These are phyloP conservation scores for Rhagophthalmus giganteus DNA, from an alignment of 2,888 invertebrate species.

Conservation along the genomic window DNA sequence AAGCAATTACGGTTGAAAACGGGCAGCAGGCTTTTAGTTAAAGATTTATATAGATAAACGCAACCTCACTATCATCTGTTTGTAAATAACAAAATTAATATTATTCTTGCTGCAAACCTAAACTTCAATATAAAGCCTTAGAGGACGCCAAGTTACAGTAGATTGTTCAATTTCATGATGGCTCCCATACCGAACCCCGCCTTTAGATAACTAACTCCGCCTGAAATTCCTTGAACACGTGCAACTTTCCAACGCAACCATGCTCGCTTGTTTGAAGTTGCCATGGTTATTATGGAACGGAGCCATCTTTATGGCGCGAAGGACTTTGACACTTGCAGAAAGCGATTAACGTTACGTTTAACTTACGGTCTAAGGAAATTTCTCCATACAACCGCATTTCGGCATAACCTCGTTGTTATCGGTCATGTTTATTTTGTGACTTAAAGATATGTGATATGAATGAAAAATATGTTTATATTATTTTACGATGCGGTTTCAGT, in stretches of 20 bases:
- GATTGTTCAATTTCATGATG: slow-evolving; percentile 34
- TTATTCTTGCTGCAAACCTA: slow-evolving; percentile 30
- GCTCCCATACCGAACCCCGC: slow-evolving; percentile 34
- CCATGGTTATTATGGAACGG: slow-evolving; percentile 44
- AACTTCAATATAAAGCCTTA: slow-evolving; percentile 21
- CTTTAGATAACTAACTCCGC: slow-evolving; percentile 38
- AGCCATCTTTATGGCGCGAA: slow-evolving; percentile 41
- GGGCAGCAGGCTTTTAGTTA: too few species aligned
- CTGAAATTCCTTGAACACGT: slow-evolving; percentile 38
- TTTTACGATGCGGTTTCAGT: too few species aligned
- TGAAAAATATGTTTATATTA: too few species aligned
- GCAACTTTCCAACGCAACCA: slow-evolving; percentile 39
- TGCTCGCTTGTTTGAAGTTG: slow-evolving; percentile 44
- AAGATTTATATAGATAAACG: too few species aligned
- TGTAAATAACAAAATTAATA: slow-evolving; percentile 12
- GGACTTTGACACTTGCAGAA: slow-evolving; percentile 24
- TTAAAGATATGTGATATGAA: too few species aligned
- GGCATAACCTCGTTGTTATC: too few species aligned
- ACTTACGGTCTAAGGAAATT: too few species aligned
- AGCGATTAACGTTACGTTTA: slow-evolving; percentile 2
- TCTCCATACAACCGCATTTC: too few species aligned
- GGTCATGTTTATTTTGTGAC: too few species aligned
- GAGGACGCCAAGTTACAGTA: slow-evolving; percentile 35
- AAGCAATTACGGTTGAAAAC: too few species aligned
- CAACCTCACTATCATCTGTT: slow-evolving; percentile 7